Conservation (phyloP, 1,140 invertebrate species). For the Solenopsis fugax region DNA sequence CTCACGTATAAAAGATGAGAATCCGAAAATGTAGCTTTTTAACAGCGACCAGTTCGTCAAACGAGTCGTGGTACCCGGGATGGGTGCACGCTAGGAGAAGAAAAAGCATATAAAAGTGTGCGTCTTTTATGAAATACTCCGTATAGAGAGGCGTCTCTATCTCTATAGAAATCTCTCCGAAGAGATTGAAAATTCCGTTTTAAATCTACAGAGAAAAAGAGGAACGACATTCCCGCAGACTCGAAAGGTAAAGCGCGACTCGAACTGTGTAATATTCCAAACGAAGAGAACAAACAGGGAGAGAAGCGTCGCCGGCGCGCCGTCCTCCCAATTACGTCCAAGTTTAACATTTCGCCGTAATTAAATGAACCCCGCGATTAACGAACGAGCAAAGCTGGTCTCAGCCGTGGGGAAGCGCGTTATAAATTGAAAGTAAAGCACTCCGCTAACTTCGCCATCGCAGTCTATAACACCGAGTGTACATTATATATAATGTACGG, state of each 20-base stretch:
- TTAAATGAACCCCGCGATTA: slow-evolving; percentile 72
- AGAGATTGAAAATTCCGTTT: slow-evolving; percentile 41
- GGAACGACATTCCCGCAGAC: slow-evolving; percentile 8
- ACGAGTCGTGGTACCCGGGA: not conserved
- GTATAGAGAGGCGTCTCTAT: not conserved
- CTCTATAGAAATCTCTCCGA: slow-evolving; percentile 30
- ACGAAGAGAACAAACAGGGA: slow-evolving; percentile 24
- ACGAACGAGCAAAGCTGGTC: slow-evolving; percentile 66
- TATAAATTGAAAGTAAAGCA: slow-evolving; percentile 73
- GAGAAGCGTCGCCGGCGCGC: slow-evolving; percentile 23
- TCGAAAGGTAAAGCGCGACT: slow-evolving; percentile 47
- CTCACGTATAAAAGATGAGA: not conserved
- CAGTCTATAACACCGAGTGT: not conserved
- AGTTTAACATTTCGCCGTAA: slow-evolving; percentile 74
- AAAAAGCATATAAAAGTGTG: slow-evolving; percentile 15
- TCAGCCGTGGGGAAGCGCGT: slow-evolving; percentile 50
- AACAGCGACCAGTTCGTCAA: not conserved
- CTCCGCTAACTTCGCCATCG: slow-evolving; percentile 46
- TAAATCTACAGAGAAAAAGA: slow-evolving; percentile 36
- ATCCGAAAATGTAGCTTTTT: not conserved
- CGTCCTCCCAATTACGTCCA: slow-evolving; percentile 70
- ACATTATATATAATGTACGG: not conserved
- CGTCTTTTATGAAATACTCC: slow-evolving; percentile 29
- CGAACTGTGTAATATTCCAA: slow-evolving; percentile 58
- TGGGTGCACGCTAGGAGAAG: too few relatives aligned